Evolutionary conservation across 2,888 invertebrate species (phyloP), one percentile per base, ranked within the genome.

Genomic region (Microdon myrmicae): DNA sequence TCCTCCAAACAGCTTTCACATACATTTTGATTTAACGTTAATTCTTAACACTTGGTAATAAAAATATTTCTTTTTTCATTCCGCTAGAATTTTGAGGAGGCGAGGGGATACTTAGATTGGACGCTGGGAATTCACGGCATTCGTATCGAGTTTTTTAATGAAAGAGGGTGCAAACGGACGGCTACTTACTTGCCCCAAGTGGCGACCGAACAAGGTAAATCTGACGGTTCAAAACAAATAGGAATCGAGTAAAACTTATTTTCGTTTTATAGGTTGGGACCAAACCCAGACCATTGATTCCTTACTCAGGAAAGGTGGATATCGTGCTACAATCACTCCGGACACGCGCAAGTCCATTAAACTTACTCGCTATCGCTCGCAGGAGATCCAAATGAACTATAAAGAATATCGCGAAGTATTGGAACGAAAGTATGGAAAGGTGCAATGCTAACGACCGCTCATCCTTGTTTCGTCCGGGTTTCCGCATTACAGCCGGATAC

Each of bases 121-220:
- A 92, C 94, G 83, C 88, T 96, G 58, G 97, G 97, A 37, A 86
- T 90, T 49, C 98, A 99, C 80, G 99, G 99, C 55, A 98, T 99
- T 74, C 87, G 98, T 47, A 99, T 99, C 71, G 97, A 99, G 82
- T 99, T 98, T 78, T 82, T 89, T 69, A 96, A 91, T 78, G 96
- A 97, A 77, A 88, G 95, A 74, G 91, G 97, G 68, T 89, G 90
- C 73, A 94, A 94, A 79, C 88, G 95, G 75, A 96, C 96, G 69
- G 98, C 99, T 75, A 99, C 99, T 68, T 99, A 97, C 82, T 84
- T 99, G 80, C 99, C 99, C 44, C 95, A 98, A 83, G 97, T 99
- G 71, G 96, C 98, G 70, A 87, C 90, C 45, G 98, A 99, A 81
- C 98, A 99, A 90, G 98, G 96, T 94, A 78, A 64, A 8, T 35